Evolutionary conservation across 1,140 invertebrate genomes (phyloP).

Genomic region (Bradynema listronoti): DNA sequence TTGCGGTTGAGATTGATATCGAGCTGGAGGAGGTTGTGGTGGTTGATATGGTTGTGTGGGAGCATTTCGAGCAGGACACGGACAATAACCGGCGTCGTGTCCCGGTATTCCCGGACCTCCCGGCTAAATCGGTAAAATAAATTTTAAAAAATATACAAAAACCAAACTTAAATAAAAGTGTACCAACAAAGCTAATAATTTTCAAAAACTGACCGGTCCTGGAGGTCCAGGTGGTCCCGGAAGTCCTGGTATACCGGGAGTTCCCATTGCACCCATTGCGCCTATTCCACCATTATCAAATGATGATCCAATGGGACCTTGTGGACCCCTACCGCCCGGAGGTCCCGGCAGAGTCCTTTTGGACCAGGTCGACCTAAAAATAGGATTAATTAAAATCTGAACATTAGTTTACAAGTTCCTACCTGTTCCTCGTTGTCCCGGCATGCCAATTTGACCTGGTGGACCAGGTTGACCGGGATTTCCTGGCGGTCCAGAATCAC

Average conservation of each 20-base stretch:
- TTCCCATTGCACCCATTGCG: constrained; percentile 13
- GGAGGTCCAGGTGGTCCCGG: constrained; percentile 2
- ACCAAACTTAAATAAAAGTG: too few relatives aligned
- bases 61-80: constrained; percentile 15
- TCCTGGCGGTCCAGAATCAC: constrained; percentile 13
- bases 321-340: too few relatives aligned
- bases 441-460: constrained; percentile 19
- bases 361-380: too few relatives aligned
- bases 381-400: too few relatives aligned
- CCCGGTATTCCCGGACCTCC: constrained; percentile 22
- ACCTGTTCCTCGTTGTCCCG: constrained; percentile 18
- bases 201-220: background rate
- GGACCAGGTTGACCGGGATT: constrained; percentile 1
- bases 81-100: constrained; percentile 29
- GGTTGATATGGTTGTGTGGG: background rate
- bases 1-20: too few relatives aligned
- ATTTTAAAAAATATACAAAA: too few relatives aligned
- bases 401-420: too few relatives aligned
- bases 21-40: background rate
- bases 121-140: constrained; percentile 14
- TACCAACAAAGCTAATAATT: background rate
- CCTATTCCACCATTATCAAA: too few relatives aligned
- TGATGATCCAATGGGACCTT: too few relatives aligned
- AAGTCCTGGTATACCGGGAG: constrained; percentile 17
- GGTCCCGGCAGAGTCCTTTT: too few relatives aligned